Base-by-base conservation (phyloP, 2,797 vertebrate genomes). In the Pelochelys cantorii region DNA sequence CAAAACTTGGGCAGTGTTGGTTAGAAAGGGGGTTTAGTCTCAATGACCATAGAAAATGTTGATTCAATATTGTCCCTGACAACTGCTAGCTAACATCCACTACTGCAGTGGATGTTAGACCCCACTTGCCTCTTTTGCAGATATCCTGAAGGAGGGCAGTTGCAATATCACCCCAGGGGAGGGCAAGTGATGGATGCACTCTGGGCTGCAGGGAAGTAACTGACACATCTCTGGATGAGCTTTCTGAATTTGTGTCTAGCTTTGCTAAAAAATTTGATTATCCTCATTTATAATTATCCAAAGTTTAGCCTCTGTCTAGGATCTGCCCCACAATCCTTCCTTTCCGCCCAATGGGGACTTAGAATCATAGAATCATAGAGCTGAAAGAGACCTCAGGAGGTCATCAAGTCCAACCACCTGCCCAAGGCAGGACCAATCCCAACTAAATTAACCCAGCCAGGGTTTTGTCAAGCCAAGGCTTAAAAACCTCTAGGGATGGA, bases 281-380 rank as follows among this genome's bases (percentile, higher is more conserved):
- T 87, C 89, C 90, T 65, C 81, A 55, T 25, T 78, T 84, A 81
- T 81, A 96, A 94, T 86, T 95, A 95, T 89, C 93, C 94, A 94
- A 96, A 96, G 86, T 79, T 95, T 89, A 86, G 95, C 81, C 20
- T 92, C 6, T 87, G 13, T 53, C 83, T 80, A 86, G 81, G 68
- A 96, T 96, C 93, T 96, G 89, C 96, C 96, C 88, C 91, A 96
- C 91, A 93, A 96, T 93, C 80, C 83, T 93, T 96, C 80, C 83
- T 93, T 96, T 97, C 90, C 90, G 77, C 94, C 95, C 89, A 92
- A 79, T 60, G 81, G 89, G 89, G 96, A 97, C 96, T 97, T 97
- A 94, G 97, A 48, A 48, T 48, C 42, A 48, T 97, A 94, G 97
- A 48, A 48, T 48, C 42, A 48, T 48, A 48, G 42, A 48, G 42